Conservation (phyloP, 2,888 invertebrate species). For the Tolmerus cingulatus region DNA sequence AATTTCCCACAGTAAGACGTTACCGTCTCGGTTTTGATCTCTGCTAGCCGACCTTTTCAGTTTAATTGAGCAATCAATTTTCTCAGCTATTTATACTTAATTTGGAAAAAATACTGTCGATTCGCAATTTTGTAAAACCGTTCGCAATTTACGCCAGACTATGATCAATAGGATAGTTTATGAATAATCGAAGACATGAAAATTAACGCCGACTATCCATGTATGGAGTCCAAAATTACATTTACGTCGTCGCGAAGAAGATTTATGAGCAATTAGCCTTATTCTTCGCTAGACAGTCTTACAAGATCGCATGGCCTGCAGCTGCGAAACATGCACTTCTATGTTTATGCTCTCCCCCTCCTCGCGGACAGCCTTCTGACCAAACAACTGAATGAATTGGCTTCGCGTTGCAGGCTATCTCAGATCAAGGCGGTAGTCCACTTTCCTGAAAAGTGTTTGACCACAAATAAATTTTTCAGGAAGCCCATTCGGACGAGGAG, state of each 20-base stretch:
- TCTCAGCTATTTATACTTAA: not conserved
- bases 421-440: slow-evolving; percentile 2
- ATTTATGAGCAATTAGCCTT: slow-evolving; percentile 30
- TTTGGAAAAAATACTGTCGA: not conserved
- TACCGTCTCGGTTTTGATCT: not conserved
- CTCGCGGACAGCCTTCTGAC: not conserved
- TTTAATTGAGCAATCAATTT: not conserved
- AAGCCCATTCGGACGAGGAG: not conserved
- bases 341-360: not conserved
- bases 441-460: slow-evolving; percentile 14
- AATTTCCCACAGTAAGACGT: not conserved
- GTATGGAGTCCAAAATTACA: slow-evolving; percentile 20
- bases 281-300: slow-evolving; percentile 3
- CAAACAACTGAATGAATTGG: slow-evolving; percentile 12
- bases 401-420: not conserved
- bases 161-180: not conserved
- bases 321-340: slow-evolving; percentile 9
- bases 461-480: slow-evolving; percentile 1
- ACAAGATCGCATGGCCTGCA: slow-evolving; percentile 9
- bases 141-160: not conserved
- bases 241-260: slow-evolving; percentile 13
- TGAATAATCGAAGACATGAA: slow-evolving; percentile 23
- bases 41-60: not conserved
- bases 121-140: not conserved
- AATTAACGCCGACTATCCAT: slow-evolving; percentile 4